phyloP scores from a whole-genome alignment of 2,797 vertebrate genomes.

The Falco cherrug region DNA sequence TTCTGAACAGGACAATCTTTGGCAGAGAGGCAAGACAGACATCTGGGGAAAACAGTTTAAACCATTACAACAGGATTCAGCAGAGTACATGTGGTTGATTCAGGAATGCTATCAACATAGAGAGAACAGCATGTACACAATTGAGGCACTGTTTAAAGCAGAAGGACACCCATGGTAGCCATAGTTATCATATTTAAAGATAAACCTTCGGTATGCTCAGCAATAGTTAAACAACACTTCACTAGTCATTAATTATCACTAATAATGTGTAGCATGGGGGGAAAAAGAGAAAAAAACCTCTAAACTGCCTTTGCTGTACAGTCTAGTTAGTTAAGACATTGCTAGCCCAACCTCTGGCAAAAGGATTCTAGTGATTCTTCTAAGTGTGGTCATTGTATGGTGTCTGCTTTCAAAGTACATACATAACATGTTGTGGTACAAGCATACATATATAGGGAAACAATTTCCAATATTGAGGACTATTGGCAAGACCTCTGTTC shows the following conservation, averaged over 20 bases:
- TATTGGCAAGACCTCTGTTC: neutral
- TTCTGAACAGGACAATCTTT: neutral
- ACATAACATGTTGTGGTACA: neutral
- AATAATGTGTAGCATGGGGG: neutral
- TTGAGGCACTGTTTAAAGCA: neutral
- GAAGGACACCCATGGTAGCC: neutral
- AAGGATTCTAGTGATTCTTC: neutral
- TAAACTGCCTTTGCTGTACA: neutral
- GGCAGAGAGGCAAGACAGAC: neutral
- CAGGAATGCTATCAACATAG: neutral
- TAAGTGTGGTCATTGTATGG: neutral
- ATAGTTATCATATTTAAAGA: slow-evolving; percentile 1
- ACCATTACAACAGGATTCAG: neutral
- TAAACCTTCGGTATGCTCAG: neutral
- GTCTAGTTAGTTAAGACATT: neutral
- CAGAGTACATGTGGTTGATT: neutral
- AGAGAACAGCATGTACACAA: neutral
- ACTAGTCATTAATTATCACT: neutral
- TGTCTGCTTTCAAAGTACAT: neutral
- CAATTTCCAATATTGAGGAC: neutral
- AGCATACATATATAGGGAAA: neutral
- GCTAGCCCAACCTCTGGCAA: neutral
- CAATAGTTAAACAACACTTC: neutral
- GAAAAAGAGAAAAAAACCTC: neutral
- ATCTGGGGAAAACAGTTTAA: neutral